Evolutionary conservation across 2,797 vertebrate genomes (phyloP), one percentile per base, ranked within the genome.

Genomic region (Scolopax rusticola): DNA sequence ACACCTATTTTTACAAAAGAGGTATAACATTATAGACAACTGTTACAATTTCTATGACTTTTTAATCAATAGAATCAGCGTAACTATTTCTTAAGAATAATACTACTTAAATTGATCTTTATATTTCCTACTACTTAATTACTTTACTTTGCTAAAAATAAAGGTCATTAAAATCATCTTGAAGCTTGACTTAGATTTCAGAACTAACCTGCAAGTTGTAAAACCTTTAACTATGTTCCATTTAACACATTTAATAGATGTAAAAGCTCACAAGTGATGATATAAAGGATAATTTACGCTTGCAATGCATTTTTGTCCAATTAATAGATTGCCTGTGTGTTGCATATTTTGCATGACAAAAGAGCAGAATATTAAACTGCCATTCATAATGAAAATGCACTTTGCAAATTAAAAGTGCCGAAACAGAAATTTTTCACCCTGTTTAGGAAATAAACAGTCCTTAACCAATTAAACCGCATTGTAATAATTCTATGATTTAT

Each of bases 401-500:
- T 99, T 99, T 98, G 98, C 99, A 99, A 99, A 99, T 99, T 99
- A 99, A 99, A 99, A 99, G 98, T 99, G 98, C 98, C 98, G 98
- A 99, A 99, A 99, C 98, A 98, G 99, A 99, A 99, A 98, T 99
- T 99, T 99, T 98, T 98, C 97, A 98, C 98, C 98, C 98, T 98
- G 98, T 98, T 99, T 99, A 99, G 99, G 99, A 99, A 99, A 99
- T 99, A 99, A 99, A 99, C 99, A 99, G 99, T 99, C 99, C 99
- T 99, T 99, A 99, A 99, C 99, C 99, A 99, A 99, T 99, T 99
- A 99, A 99, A 99, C 98, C 96, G 98, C 99, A 99, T 99, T 99
- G 99, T 99, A 99, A 99, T 99, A 99, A 99, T 99, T 99, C 99
- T 93, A 98, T 99, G 99, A 99, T 99, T 99, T 99, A 99, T 99